Conservation (phyloP, 2,113 vertebrate genomes). For the Sebastes fasciatus region DNA sequence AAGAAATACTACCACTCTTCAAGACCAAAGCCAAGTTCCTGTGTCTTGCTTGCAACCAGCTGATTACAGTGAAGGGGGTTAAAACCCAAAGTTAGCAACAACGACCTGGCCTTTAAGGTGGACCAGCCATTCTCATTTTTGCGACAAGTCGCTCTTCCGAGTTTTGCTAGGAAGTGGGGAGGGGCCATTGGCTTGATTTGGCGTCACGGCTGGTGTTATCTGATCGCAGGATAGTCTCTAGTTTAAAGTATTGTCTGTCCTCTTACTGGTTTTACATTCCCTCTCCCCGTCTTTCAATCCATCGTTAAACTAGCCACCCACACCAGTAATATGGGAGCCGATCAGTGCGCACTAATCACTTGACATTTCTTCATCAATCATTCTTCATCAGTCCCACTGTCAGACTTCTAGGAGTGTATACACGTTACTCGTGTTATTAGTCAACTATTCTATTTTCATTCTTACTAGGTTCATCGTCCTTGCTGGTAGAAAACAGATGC, state of each 20-base stretch:
- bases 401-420: neutral
- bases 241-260: too few species aligned
- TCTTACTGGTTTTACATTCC: neutral
- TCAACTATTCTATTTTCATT: neutral
- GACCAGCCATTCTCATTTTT: too few species aligned
- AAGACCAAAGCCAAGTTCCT: neutral
- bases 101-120: too few species aligned
- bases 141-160: too few species aligned
- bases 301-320: conserved; percentile 29
- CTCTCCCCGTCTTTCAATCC: conserved; percentile 7
- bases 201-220: too few species aligned
- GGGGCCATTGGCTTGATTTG: too few species aligned
- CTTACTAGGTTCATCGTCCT: neutral
- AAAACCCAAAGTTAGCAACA: neutral
- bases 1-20: neutral
- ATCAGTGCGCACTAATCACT: neutral
- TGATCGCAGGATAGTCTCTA: too few species aligned
- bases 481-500: neutral
- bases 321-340: conserved; percentile 5
- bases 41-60: neutral
- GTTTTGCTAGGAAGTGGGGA: too few species aligned
- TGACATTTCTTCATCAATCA: conserved; percentile 1
- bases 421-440: neutral
- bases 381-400: neutral
- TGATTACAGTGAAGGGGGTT: neutral